A percentile compares a stretch with the other conserved stretches of the same genome.
Evolutionary conservation across 2,888 invertebrate genomes (phyloP).

Genomic region (Apotomis betuletana): DNA sequence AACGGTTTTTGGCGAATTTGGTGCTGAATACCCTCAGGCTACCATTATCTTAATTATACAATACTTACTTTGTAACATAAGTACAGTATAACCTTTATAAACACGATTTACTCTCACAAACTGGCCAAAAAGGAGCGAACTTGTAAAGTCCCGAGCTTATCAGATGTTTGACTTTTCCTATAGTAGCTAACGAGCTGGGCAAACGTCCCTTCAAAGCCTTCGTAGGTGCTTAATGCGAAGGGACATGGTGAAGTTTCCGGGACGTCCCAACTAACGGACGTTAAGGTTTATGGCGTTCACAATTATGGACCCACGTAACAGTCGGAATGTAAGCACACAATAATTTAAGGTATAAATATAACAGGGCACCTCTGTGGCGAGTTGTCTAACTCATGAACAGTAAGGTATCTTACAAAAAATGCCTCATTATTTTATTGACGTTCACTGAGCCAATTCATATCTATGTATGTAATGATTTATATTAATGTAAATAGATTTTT

Average conservation of each 20-base stretch:
- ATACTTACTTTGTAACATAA: neutral
- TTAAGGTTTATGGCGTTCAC: slow-evolving; percentile 10
- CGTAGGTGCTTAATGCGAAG: slow-evolving; percentile 44
- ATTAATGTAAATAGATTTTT: too few relatives aligned
- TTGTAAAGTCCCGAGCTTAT: slow-evolving; percentile 20
- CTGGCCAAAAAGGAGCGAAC: slow-evolving; percentile 8
- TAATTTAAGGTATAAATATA: too few relatives aligned
- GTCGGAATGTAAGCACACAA: too few relatives aligned
- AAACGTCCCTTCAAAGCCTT: slow-evolving; percentile 11
- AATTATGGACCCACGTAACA: neutral
- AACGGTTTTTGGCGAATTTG: too few relatives aligned
- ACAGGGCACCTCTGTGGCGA: too few relatives aligned
- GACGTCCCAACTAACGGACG: slow-evolving; percentile 41
- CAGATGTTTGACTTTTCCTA: slow-evolving; percentile 37
- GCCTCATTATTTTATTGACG: too few relatives aligned
- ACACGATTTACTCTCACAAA: neutral
- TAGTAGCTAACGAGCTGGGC: slow-evolving; percentile 44
- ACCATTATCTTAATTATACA: too few relatives aligned
- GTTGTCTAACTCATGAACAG: too few relatives aligned
- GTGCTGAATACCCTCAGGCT: too few relatives aligned
- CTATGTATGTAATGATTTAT: too few relatives aligned
- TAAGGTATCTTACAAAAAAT: too few relatives aligned
- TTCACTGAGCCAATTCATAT: too few relatives aligned
- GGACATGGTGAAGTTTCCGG: slow-evolving; percentile 46
- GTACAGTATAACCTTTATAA: neutral